Evolutionary conservation across 2,888 invertebrate species (phyloP).

Genomic region (Pristionchus japonicus): DNA sequence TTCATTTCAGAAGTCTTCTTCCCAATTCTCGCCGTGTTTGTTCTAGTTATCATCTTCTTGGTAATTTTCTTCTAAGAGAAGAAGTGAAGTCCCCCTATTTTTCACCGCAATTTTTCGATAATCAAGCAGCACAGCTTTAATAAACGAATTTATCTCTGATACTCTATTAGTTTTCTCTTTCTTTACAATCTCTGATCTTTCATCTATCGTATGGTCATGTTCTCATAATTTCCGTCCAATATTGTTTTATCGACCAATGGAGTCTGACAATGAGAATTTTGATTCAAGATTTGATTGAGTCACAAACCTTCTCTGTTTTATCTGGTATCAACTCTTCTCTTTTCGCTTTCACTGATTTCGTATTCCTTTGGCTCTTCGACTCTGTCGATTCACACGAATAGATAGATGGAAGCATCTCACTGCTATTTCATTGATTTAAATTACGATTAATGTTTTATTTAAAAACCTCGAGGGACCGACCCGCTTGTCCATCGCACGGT

Average conservation of each 20-base stretch:
- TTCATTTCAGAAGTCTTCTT: background rate
- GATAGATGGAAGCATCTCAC: background rate
- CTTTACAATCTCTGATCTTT: background rate
- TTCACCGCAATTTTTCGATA: background rate
- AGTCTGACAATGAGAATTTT: background rate
- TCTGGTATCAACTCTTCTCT: background rate
- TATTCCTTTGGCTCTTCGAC: background rate
- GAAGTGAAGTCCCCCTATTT: too few species aligned
- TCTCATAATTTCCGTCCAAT: background rate
- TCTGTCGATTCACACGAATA: background rate
- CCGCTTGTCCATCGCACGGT: too few species aligned
- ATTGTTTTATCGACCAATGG: background rate
- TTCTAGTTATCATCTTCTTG: background rate
- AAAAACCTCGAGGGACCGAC: background rate
- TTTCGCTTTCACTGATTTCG: background rate
- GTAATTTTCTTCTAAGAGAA: background rate
- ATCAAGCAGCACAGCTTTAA: background rate
- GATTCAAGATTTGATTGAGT: background rate
- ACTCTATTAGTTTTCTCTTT: conserved; percentile 9
- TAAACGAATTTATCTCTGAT: conserved; percentile 6
- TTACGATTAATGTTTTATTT: background rate
- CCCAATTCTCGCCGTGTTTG: background rate
- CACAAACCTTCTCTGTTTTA: too few species aligned
- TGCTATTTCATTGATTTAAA: background rate
- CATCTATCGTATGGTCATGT: background rate